A percentile compares a stretch with the other conserved stretches of the same genome.
phyloP scores from a whole-genome alignment of 2,888 invertebrate species.

The Alsophila aescularia region DNA sequence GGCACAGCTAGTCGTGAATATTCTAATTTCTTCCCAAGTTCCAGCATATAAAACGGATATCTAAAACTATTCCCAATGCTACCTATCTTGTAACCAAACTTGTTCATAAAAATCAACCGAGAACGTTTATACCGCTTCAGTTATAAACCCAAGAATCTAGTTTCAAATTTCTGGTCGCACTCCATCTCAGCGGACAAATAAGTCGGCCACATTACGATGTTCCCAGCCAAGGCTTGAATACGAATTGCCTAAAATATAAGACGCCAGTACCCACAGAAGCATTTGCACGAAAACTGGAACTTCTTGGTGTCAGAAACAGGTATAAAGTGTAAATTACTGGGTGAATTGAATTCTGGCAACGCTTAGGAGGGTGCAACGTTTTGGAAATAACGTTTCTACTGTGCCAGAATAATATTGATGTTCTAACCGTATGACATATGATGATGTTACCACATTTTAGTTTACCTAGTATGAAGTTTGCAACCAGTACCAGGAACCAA shows the following conservation, averaged over 20 bases:
- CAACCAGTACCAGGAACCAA: too few species aligned
- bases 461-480: too few species aligned
- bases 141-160: conserved; percentile 3
- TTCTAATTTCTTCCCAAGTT: background rate
- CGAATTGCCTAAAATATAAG: conserved; percentile 23
- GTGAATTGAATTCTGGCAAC: conserved; percentile 24
- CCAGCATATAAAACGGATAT: background rate
- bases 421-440: too few species aligned
- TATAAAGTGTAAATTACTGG: conserved; percentile 22
- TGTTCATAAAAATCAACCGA: background rate
- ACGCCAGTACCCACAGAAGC: conserved; percentile 6
- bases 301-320: conserved; percentile 1
- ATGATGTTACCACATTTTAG: too few species aligned
- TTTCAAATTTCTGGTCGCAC: conserved; percentile 9
- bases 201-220: conserved; percentile 29
- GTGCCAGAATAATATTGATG: background rate
- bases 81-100: background rate
- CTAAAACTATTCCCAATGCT: background rate
- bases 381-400: too few species aligned
- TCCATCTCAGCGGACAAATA: conserved; percentile 29
- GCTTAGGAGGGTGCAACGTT: background rate
- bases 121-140: background rate
- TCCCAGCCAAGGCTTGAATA: conserved; percentile 31
- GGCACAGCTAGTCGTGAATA: too few species aligned
- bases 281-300: conserved; percentile 24